Base-by-base conservation (phyloP, 2,113 vertebrate genomes). In the Percopsis transmontana region DNA sequence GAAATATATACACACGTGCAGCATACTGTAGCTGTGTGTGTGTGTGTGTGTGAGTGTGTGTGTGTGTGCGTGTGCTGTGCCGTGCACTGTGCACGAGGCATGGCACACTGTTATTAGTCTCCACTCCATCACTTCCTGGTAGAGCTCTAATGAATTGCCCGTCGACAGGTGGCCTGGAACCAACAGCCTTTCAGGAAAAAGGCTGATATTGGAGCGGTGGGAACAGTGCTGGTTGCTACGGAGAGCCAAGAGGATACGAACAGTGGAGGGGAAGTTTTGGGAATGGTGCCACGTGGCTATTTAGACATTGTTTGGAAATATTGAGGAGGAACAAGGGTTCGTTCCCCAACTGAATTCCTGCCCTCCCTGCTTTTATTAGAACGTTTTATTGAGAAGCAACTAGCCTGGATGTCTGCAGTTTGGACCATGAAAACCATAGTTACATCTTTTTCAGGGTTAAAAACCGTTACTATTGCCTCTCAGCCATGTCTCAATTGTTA, bases 81-180 rank as follows among this genome's bases (percentile, higher is more conserved):
- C 71, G 63, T 69, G 66, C 60, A 48, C 45, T 27, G 52, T 52
- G 65, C 60, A 27, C 51, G 54, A 18, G 27, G 60, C 64, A 10
- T 62, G 47, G 7, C 12, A 7, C 61, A 61, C 74, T 85, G 80
- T 91, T 92, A 90, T 90, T 91, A 91, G 85, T 66, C 84, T 73
- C 79, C 79, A 74, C 73, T 85, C 75, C 80, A 77, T 89, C 79
- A 88, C 82, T 86, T 83, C 85, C 88, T 70, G 70, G 74, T 69
- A 73, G 70, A 68, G 76, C 71, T 81, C 77, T 89, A 91, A 91
- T 90, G 81, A 86, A 90, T 91, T 83, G 83, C 45, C 56, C 68
- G 74, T 64, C 77, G 81, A 85, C 88, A 88, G 85, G 87, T 89
- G 79, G 80, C 82, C 71, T 71, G 70, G 86, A 86, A 89, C 80